Evolutionary conservation across 2,113 vertebrate genomes (phyloP), one percentile per base, ranked within the genome.

Genomic region (Pteronura brasiliensis): DNA sequence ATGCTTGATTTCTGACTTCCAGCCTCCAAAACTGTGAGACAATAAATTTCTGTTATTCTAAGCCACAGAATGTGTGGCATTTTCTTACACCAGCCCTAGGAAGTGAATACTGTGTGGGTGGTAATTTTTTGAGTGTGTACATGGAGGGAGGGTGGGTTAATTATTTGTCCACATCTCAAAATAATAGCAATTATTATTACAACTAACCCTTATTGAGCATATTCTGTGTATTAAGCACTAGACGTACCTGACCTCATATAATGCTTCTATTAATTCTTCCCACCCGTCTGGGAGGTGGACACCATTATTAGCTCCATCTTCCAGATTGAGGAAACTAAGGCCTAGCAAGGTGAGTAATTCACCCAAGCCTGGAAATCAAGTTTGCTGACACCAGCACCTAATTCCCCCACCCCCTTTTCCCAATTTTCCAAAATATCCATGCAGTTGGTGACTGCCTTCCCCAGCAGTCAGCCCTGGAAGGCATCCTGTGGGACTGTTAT

Each of bases 201-300:
- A 11, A 47, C 29, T 67, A 67, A 67, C 18, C 21, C 31, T 36
- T 14, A 52, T 12, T 72, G 6, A 83, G 52, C 39, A 61, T 15
- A 11, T 47, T 47, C 36, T 39, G 42, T 55, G 39, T 83, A 39
- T 42, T 59, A n/a, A n/a, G 39, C 52, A 27, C 49, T 59, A 27
- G 14, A 34, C 3, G 23, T 12, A 17, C 8, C 6, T 14, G 4
- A 74, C 39, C 10, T n/a, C 39, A 20, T 2, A 1, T 36, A 29
- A 42, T n/a, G 65, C 65, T 72, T 67, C 65, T 59, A 29, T 61
- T 72, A 11, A 20, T 47, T 29, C 80, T 36, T 34, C 65, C 49
- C 18, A 5, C 23, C 49, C 36, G 7, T 20, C 49, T 14, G 21
- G 10, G 21, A 83, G 36, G 21, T 65, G 6, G 21, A 12, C n/a